These are phyloP conservation scores for Anas platyrhynchos DNA, from an alignment of 2,113 vertebrate species.

Conservation along the genomic window DNA sequence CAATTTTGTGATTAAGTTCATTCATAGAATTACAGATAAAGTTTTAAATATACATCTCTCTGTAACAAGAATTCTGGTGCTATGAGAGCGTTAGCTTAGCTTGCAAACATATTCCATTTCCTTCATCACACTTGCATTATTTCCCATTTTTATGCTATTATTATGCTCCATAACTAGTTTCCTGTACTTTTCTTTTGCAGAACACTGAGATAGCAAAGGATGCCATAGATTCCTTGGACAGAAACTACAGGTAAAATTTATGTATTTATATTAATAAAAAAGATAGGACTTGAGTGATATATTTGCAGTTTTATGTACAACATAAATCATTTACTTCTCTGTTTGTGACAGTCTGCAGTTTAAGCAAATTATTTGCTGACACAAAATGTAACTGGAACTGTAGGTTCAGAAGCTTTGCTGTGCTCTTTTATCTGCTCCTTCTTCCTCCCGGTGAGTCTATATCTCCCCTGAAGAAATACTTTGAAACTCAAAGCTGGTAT, in stretches of 20 bases:
- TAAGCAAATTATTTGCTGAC: slow-evolving; percentile 64
- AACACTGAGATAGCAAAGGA: background rate
- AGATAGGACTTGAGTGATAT: slow-evolving; percentile 2
- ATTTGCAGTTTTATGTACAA: background rate
- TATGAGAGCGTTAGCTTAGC: background rate
- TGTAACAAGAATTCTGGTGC: background rate
- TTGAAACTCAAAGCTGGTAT: background rate
- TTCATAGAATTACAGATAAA: background rate
- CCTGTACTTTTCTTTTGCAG: background rate
- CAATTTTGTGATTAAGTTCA: background rate
- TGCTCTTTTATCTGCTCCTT: slow-evolving; percentile 26
- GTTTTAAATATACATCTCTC: background rate
- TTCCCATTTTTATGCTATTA: background rate
- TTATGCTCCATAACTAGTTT: background rate
- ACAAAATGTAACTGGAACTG: background rate
- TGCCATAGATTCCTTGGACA: background rate
- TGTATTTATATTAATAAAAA: slow-evolving; percentile 39
- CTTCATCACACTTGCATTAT: background rate
- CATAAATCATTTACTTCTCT: slow-evolving; percentile 39
- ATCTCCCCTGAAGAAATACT: slow-evolving; percentile 37
- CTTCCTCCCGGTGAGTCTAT: background rate
- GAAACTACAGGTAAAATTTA: slow-evolving; percentile 12
- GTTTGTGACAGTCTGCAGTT: slow-evolving; percentile 40
- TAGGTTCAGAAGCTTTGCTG: slow-evolving; percentile 18
- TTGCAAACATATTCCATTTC: background rate